These are phyloP conservation scores for Ptychadena robeensis DNA, from an alignment of 2,797 vertebrate genomes.

Conservation along the genomic window DNA sequence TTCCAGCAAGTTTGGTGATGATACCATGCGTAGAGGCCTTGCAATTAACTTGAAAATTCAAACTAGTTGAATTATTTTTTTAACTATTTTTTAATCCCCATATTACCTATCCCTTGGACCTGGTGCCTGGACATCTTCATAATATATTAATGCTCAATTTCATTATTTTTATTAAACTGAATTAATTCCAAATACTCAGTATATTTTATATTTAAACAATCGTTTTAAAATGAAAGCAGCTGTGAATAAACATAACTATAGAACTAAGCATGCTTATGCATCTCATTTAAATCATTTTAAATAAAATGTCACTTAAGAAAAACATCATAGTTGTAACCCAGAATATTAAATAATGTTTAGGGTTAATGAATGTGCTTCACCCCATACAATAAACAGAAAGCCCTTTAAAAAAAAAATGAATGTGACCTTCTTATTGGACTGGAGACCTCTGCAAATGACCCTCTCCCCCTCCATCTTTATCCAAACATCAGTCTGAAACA, in stretches of 20 bases:
- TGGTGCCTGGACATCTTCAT: too few relatives aligned
- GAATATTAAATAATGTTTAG: background rate
- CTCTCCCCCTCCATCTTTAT: slow-evolving; percentile 37
- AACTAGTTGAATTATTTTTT: too few relatives aligned
- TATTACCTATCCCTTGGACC: too few relatives aligned
- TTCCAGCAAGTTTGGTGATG: too few relatives aligned
- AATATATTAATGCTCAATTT: too few relatives aligned
- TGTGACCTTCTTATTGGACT: slow-evolving; percentile 29
- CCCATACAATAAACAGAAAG: slow-evolving; percentile 34
- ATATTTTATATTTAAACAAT: background rate
- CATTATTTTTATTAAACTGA: too few relatives aligned
- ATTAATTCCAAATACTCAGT: background rate
- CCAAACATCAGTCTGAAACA: slow-evolving; percentile 46
- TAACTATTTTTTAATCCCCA: too few relatives aligned
- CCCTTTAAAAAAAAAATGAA: background rate
- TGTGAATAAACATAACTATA: background rate
- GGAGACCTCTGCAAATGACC: slow-evolving; percentile 53
- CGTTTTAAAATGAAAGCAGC: background rate
- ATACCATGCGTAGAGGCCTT: too few relatives aligned
- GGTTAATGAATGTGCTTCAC: slow-evolving; percentile 2
- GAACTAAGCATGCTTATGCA: background rate
- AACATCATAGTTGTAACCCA: background rate
- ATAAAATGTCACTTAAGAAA: background rate
- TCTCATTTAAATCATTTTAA: background rate
- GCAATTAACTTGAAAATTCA: too few relatives aligned